Base-by-base conservation (phyloP, 2,888 invertebrate genomes). In the Acleris literana region DNA sequence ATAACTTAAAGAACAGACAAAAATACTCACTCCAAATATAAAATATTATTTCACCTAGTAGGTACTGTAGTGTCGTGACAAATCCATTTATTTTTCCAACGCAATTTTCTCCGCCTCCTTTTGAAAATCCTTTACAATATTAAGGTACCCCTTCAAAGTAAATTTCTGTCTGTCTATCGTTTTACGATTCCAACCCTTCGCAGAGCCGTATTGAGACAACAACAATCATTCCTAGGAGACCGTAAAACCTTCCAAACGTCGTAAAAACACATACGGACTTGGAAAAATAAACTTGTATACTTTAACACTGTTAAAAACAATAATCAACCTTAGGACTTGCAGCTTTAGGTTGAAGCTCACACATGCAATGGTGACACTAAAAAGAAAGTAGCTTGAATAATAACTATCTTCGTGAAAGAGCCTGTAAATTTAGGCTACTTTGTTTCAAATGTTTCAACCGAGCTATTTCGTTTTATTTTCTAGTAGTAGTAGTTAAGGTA, bases 221-320 rank as follows among this genome's bases (percentile, higher is more conserved):
- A 73, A 74, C 73, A 72, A 77, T 76, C 73, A 76, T 76, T 70
- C 77, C 76, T 77, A 62, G 44, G 76, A 70, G 76, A 71, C 76
- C 74, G 29, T 68, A 72, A 68, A 70, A 65, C 61, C 63, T 63
- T 29, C 33, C 29, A 20, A 54, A 67, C 33, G 55, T 59, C 68
- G 64, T 68, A 64, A 68, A 68, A 68, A 57, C 64, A 68, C 64
- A 68, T 68, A 52, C 55, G 68, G 55, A 60, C 68, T 59, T 56
- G 54, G 56, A 59, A 63, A 63, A 63, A 55, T 64, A 57, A 57
- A 62, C 33, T 61, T 62, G 44, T 57, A 51, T 48, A 64, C 49
- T 48, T 54, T 18, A 65, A 56, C 39, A 39, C 13, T 13, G 2
- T 13, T 17, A 6, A 51, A 56, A 13, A 18, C 46, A 18, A 66